Evolutionary conservation across 2,888 invertebrate genomes (phyloP).

Genomic region (Dolichomitus sp.): DNA sequence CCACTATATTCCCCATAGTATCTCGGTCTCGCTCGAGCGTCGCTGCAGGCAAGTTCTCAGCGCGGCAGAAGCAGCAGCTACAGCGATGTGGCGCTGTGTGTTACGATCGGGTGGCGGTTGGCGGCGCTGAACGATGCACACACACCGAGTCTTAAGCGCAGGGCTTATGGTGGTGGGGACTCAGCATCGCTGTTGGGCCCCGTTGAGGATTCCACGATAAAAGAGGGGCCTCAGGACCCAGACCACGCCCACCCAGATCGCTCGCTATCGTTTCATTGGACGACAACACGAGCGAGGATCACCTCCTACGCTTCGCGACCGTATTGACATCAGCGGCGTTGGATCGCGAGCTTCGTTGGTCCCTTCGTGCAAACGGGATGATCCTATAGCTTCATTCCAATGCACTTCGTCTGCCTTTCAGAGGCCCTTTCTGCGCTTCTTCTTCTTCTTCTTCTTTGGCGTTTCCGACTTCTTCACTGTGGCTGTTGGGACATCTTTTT

Average conservation of each 20-base stretch:
- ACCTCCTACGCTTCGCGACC: slow-evolving; percentile 75
- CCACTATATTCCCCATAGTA: slow-evolving; percentile 75
- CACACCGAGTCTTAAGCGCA: slow-evolving; percentile 34
- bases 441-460: slow-evolving; percentile 15
- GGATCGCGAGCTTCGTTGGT: slow-evolving; percentile 65
- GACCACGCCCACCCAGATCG: slow-evolving; percentile 81
- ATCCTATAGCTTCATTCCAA: slow-evolving; percentile 53
- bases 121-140: slow-evolving; percentile 57
- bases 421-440: slow-evolving; percentile 24
- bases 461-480: slow-evolving; percentile 14
- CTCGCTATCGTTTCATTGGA: slow-evolving; percentile 80
- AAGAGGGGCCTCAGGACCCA: slow-evolving; percentile 53
- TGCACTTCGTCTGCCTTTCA: slow-evolving; percentile 9
- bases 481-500: slow-evolving; percentile 1
- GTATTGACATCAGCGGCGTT: slow-evolving; percentile 61
- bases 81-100: not conserved
- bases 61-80: slow-evolving; percentile 66
- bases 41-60: slow-evolving; percentile 63
- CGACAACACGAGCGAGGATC: slow-evolving; percentile 72
- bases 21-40: slow-evolving; percentile 62
- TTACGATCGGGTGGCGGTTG: slow-evolving; percentile 50
- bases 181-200: slow-evolving; percentile 16
- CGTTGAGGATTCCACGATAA: slow-evolving; percentile 45
- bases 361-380: slow-evolving; percentile 37
- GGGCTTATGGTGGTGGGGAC: not conserved